These are phyloP conservation scores for Dicyrtomina minuta DNA, from an alignment of 2,888 invertebrate genomes.

Conservation along the genomic window DNA sequence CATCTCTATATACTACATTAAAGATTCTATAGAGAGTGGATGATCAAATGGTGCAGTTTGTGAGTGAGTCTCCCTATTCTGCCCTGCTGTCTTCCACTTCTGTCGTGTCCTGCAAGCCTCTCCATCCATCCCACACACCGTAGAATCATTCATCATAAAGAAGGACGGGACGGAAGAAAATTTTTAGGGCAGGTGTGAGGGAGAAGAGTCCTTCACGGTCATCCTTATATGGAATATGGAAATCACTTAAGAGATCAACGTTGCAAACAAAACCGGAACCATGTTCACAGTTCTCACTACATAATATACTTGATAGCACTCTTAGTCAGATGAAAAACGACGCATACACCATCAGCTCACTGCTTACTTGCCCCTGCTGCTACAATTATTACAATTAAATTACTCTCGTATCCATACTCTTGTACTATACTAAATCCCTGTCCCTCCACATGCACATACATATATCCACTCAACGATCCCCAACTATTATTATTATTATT, in stretches of 20 bases:
- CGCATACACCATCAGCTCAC: not conserved
- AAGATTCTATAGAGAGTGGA: too few relatives aligned
- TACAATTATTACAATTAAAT: not conserved
- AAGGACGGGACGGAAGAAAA: conserved; percentile 15
- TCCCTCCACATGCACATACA: too few relatives aligned
- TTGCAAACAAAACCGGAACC: conserved; percentile 29
- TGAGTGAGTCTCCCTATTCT: conserved; percentile 1
- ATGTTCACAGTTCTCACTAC: conserved; percentile 8
- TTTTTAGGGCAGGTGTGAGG: conserved; percentile 27
- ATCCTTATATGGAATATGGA: conserved; percentile 28
- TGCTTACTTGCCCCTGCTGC: not conserved
- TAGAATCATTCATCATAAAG: conserved; percentile 26
- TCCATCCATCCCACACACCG: conserved; percentile 16
- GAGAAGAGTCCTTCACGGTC: conserved; percentile 24
- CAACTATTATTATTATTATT: too few relatives aligned
- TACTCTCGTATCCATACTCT: not conserved
- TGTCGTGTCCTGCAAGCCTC: not conserved
- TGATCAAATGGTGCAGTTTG: too few relatives aligned
- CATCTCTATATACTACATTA: too few relatives aligned
- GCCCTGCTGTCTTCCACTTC: not conserved
- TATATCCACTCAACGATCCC: too few relatives aligned
- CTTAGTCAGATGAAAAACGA: too few relatives aligned
- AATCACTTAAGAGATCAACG: conserved; percentile 27
- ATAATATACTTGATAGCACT: not conserved
- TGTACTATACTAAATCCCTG: not conserved